phyloP scores from a whole-genome alignment of 2,113 vertebrate genomes.

The Felis chaus region DNA sequence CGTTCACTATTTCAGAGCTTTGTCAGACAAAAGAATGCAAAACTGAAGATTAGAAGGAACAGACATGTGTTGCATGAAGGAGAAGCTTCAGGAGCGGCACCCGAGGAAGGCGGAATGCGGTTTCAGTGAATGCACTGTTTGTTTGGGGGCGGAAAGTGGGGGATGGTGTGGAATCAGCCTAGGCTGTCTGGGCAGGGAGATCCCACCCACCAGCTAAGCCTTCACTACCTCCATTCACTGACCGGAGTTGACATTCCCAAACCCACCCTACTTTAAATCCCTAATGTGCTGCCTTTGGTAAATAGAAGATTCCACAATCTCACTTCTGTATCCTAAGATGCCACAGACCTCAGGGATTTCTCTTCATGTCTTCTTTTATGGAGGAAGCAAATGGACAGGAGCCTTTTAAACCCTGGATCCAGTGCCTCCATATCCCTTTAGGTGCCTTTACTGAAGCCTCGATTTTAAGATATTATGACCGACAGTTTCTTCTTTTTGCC shows the following conservation, averaged over 20 bases:
- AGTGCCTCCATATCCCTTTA: background rate
- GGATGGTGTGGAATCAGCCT: too few relatives aligned
- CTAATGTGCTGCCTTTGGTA: background rate
- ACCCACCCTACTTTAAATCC: background rate
- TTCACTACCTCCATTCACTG: too few relatives aligned
- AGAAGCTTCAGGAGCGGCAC: background rate
- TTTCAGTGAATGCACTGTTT: background rate
- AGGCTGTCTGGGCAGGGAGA: background rate
- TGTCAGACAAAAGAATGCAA: background rate
- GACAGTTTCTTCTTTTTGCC: background rate
- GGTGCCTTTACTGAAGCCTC: background rate
- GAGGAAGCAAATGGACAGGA: background rate
- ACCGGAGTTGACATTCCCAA: background rate
- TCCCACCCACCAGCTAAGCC: background rate
- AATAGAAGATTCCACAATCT: background rate
- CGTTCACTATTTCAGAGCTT: background rate
- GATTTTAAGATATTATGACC: background rate
- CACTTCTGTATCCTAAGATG: background rate
- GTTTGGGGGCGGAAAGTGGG: rapidly evolving
- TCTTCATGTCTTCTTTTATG: background rate
- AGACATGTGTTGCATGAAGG: background rate
- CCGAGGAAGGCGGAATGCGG: background rate
- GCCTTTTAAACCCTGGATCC: background rate
- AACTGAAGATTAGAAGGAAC: background rate
- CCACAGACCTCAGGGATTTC: background rate